phyloP scores from a whole-genome alignment of 2,888 invertebrate species.

The Stramonita haemastoma region DNA sequence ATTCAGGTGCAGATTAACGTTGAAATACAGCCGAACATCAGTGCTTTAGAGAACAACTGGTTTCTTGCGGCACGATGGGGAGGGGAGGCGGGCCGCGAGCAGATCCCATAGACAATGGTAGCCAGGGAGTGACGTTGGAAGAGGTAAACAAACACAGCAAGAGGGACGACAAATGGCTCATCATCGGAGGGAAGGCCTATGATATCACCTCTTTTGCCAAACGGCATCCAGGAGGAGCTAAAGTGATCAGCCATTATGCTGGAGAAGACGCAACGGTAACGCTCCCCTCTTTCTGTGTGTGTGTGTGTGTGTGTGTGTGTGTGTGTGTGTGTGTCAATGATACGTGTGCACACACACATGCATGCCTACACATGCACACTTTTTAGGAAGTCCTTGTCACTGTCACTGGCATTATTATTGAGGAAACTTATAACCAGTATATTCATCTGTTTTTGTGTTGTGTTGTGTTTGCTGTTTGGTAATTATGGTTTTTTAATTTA shows the following conservation, averaged over 20 bases:
- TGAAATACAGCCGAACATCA: no score
- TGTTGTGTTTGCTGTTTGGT: no score
- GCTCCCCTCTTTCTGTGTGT: no score
- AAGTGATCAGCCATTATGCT: slow-evolving; percentile 70
- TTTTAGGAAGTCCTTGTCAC: no score
- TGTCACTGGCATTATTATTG: no score
- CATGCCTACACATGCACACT: background rate
- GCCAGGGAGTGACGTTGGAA: slow-evolving; percentile 54
- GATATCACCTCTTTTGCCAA: slow-evolving; percentile 66
- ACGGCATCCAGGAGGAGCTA: slow-evolving; percentile 72
- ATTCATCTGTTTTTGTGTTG: no score
- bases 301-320: no score
- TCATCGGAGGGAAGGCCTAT: slow-evolving; percentile 68
- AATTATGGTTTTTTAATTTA: no score
- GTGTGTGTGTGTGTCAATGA: background rate
- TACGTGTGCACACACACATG: background rate
- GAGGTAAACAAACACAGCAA: slow-evolving; percentile 65
- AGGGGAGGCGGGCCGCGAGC: slow-evolving; percentile 24
- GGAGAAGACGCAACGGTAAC: slow-evolving; percentile 74
- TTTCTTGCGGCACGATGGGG: slow-evolving; percentile 23
- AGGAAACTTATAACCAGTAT: no score
- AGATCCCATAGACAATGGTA: background rate
- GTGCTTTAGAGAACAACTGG: no score
- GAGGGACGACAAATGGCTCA: slow-evolving; percentile 67
- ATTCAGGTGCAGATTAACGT: background rate